These are phyloP conservation scores for Myotis yumanensis DNA, from an alignment of 2,113 vertebrate species.

Conservation along the genomic window DNA sequence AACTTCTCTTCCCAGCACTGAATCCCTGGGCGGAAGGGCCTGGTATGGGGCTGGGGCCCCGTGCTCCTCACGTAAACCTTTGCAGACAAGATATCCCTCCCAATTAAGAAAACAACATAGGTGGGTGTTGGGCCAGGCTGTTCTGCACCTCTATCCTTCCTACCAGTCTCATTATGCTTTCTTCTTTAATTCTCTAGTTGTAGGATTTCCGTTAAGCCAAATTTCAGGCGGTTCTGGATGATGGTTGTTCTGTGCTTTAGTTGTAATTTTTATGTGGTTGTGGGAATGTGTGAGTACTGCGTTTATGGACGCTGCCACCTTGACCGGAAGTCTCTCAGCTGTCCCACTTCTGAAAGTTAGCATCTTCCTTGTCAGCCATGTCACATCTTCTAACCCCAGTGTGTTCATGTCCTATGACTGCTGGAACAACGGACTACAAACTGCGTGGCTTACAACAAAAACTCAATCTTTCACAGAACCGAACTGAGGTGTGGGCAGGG, in stretches of 20 bases:
- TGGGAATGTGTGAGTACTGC: not conserved
- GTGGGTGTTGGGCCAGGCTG: not conserved
- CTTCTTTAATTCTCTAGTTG: not conserved
- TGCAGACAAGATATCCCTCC: not conserved
- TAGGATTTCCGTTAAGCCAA: not conserved
- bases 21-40: not conserved
- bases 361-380: no score
- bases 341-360: no score
- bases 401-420: no score
- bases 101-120: not conserved
- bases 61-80: not conserved
- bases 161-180: not conserved
- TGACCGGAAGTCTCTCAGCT: not conserved
- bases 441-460: no score
- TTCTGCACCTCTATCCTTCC: not conserved
- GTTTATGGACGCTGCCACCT: not conserved
- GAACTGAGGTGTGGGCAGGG: no score
- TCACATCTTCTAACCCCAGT: no score
- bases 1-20: not conserved
- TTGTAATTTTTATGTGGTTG: not conserved
- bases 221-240: not conserved
- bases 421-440: no score
- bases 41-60: not conserved
- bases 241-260: not conserved
- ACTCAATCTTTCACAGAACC: no score